Conservation (phyloP, 2,113 vertebrate species). For the Dasyprocta punctata region DNA sequence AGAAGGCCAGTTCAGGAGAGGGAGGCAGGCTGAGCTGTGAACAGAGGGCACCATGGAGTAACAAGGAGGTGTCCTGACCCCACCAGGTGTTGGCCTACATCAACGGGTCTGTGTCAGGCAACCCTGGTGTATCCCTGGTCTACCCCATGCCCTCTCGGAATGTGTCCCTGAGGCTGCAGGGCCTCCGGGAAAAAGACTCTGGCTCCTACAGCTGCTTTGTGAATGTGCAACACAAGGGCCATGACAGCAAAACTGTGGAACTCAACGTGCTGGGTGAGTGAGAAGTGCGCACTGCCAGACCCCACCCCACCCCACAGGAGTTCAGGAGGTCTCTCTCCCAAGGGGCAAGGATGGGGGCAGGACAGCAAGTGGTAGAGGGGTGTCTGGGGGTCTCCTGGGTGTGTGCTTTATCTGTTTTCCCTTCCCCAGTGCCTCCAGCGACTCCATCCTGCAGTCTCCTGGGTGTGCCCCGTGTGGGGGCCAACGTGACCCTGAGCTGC, state of each 20-base stretch:
- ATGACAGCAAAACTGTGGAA: conserved; percentile 40
- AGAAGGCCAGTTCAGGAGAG: not conserved
- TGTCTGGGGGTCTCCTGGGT: not conserved
- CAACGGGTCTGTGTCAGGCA: conserved; percentile 65
- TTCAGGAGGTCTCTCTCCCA: not conserved
- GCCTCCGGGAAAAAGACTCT: conserved; percentile 90
- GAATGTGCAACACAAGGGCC: not conserved
- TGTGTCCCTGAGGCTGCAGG: conserved; percentile 92
- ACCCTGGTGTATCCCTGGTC: conserved; percentile 88
- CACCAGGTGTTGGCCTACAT: conserved; percentile 90
- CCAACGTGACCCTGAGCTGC: conserved; percentile 93
- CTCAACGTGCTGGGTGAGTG: conserved; percentile 71
- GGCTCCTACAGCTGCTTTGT: conserved; percentile 92
- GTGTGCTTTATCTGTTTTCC: not conserved
- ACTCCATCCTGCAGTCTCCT: conserved; percentile 89
- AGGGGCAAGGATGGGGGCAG: not conserved
- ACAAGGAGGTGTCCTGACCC: not conserved
- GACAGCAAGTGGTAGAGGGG: not conserved
- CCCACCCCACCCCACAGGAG: not conserved
- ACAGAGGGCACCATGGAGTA: no score
- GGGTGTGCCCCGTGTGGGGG: conserved; percentile 87
- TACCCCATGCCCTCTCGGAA: conserved; percentile 87
- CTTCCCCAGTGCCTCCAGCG: conserved; percentile 90
- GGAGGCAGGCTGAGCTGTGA: not conserved
- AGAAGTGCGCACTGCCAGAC: not conserved